These are phyloP conservation scores for Lucilia cuprina DNA, from an alignment of 1,140 invertebrate genomes.

Conservation along the genomic window DNA sequence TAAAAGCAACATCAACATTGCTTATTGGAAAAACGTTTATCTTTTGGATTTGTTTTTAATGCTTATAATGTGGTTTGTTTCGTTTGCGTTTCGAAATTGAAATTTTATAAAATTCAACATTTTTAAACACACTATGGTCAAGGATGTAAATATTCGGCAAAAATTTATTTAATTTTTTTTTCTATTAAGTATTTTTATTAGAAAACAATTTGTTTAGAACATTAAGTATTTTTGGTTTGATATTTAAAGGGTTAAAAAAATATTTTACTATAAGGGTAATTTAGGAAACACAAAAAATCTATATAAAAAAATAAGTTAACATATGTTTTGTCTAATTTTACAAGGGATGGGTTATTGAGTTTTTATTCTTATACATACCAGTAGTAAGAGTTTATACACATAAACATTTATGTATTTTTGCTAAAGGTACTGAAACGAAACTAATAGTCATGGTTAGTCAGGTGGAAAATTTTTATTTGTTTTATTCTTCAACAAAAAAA, in stretches of 20 bases:
- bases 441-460: constrained; percentile 23
- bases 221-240: not conserved
- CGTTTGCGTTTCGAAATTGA: no score
- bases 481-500: not conserved
- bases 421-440: not conserved
- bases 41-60: no score
- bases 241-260: not conserved
- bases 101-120: no score
- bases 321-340: constrained; percentile 32
- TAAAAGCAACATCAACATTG: no score
- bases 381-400: not conserved
- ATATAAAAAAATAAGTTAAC: constrained; percentile 12
- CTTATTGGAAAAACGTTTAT: no score
- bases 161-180: no score
- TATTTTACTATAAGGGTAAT: constrained; percentile 23
- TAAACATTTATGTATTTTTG: not conserved
- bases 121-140: no score
- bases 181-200: no score
- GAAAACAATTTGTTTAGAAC: no score
- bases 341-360: constrained; percentile 21
- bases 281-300: not conserved
- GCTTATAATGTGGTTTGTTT: no score
- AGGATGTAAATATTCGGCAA: no score
- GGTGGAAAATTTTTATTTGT: constrained; percentile 32
- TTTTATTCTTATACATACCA: not conserved